phyloP scores from a whole-genome alignment of 2,888 invertebrate genomes.

The Phanerotoma sp. region DNA sequence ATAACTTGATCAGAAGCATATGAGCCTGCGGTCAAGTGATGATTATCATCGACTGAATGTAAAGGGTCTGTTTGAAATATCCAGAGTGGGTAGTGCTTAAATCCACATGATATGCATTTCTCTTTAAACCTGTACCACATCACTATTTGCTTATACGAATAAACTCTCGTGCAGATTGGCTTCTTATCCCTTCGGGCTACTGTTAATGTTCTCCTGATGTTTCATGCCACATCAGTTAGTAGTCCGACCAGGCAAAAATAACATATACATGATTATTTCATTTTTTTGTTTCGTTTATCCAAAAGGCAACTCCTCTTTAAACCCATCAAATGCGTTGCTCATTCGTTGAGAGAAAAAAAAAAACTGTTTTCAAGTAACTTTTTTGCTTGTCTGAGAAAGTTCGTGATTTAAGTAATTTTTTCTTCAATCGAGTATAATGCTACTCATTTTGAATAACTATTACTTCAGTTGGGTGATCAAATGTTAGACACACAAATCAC shows the following conservation, averaged over 20 bases:
- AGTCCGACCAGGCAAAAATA: background rate
- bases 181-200: background rate
- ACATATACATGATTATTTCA: background rate
- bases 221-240: background rate
- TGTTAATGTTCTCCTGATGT: constrained; percentile 1
- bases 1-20: background rate
- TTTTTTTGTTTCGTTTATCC: background rate
- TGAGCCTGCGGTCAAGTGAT: background rate
- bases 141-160: background rate
- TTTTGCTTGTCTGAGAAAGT: no score
- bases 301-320: background rate
- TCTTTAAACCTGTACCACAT: background rate
- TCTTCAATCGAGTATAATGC: no score
- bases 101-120: constrained; percentile 3
- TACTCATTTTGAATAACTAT: no score
- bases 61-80: background rate
- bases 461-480: no score
- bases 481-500: no score
- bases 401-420: no score
- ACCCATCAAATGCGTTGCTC: background rate
- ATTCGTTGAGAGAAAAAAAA: no score
- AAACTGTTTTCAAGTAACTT: no score
- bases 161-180: no score
- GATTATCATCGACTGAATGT: background rate
- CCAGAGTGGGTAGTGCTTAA: no score